Base-by-base conservation (phyloP, 2,113 vertebrate species). In the Paradoxurus hermaphroditus region DNA sequence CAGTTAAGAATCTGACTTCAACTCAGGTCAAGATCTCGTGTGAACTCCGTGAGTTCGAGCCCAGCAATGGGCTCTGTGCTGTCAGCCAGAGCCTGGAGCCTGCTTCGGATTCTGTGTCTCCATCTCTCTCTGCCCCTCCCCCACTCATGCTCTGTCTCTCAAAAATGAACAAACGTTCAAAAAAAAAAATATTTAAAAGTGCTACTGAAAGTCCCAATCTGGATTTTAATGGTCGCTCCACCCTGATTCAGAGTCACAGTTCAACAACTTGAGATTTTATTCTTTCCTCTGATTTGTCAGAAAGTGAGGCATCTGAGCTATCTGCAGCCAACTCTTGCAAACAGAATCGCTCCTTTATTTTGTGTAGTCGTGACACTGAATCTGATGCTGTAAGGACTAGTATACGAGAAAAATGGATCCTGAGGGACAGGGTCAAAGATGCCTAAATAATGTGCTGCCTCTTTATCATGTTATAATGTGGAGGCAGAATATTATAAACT, bases 261-360 rank as follows among this genome's bases (percentile, higher is more conserved):
- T 97, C 88, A 97, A 82, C 91, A 82, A 81, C n/a, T 97, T 94
- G 91, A 95, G 53, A 90, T 95, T 97, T 93, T 97, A 73, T 93
- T 96, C 87, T 31, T 94, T 87, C 86, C 59, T 98, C 92, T 94
- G 96, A 94, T 97, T 98, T 98, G 90, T 96, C 79, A 97, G 77
- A 96, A 96, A 95, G 93, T 72, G 87, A 97, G 84, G 27, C 41
- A 90, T 85, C 90, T 96, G 79, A 97, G 65, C 68, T 96, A 91
- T 97, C 75, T 34, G 89, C 36, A 62, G 95, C 53, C 88, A 93
- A 85, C 34, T 31, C 79, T 91, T 95, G 46, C 7, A 44, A 97
- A 85, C 79, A 97, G 86, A 78, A 68, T 41, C 39, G 7, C 51
- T 85, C 83, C 39, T 95, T 91, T 77, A 49, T 84, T 96, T 93